Evolutionary conservation across 1,140 invertebrate genomes (phyloP).

Genomic region (Cydia amplana): DNA sequence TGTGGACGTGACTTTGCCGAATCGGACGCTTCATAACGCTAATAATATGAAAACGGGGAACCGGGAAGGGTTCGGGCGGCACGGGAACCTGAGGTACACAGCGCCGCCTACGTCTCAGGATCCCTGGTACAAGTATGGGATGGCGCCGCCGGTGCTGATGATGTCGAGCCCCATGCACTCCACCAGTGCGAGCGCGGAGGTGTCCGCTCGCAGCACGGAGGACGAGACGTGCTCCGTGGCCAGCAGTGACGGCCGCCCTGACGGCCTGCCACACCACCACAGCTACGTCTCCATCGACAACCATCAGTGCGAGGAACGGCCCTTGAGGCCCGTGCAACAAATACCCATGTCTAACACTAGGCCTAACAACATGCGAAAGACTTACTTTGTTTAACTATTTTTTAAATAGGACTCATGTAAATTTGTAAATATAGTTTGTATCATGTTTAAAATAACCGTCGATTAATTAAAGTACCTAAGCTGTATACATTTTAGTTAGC

Average conservation of each 20-base stretch:
- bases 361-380: slow-evolving; percentile 72
- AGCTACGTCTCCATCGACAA: slow-evolving; percentile 79
- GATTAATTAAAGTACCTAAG: slow-evolving; percentile 28
- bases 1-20: slow-evolving; percentile 76
- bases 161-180: slow-evolving; percentile 78
- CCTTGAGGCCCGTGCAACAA: slow-evolving; percentile 71
- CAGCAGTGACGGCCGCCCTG: slow-evolving; percentile 70
- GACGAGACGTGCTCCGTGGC: slow-evolving; percentile 78
- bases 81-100: slow-evolving; percentile 76
- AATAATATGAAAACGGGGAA: slow-evolving; percentile 72
- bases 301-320: slow-evolving; percentile 73
- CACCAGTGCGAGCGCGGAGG: slow-evolving; percentile 74
- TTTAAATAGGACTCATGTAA: slow-evolving; percentile 51
- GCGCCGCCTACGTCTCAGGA: slow-evolving; percentile 77
- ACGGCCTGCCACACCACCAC: slow-evolving; percentile 75
- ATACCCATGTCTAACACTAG: slow-evolving; percentile 73
- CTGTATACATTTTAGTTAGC: slow-evolving; percentile 31
- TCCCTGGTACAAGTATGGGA: slow-evolving; percentile 78
- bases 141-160: slow-evolving; percentile 74
- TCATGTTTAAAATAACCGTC: slow-evolving; percentile 38
- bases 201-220: slow-evolving; percentile 76
- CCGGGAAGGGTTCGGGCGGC: slow-evolving; percentile 70
- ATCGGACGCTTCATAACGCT: slow-evolving; percentile 78
- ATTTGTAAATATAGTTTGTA: slow-evolving; percentile 38
- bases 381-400: slow-evolving; percentile 69